These are phyloP conservation scores for Syngnathus acus DNA, from an alignment of 2,797 vertebrate genomes.

Conservation along the genomic window DNA sequence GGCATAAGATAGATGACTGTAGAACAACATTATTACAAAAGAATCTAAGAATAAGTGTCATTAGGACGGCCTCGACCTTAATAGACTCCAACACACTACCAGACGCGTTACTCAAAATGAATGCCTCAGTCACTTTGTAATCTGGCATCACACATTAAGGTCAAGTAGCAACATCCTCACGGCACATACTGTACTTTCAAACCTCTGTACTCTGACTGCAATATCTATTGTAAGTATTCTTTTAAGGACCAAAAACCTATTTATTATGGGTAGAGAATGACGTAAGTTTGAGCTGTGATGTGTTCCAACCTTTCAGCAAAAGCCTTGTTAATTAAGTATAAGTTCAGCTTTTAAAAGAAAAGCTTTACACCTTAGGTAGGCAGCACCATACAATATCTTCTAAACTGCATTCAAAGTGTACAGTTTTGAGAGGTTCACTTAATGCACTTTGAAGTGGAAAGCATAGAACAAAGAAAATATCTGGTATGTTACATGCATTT, in stretches of 20 bases:
- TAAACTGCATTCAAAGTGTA: no score
- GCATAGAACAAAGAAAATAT: no score
- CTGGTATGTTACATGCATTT: no score
- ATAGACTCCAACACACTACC: conserved; percentile 18
- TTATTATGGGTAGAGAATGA: neutral
- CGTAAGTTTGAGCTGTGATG: no score
- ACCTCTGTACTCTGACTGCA: conserved; percentile 5
- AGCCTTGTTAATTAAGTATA: no score
- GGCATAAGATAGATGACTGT: conserved; percentile 18
- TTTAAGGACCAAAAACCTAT: conserved; percentile 2
- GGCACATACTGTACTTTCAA: conserved; percentile 12
- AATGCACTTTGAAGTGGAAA: no score
- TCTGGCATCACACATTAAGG: conserved; percentile 52
- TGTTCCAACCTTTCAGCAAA: no score
- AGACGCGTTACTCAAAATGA: conserved; percentile 10
- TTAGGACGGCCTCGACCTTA: conserved; percentile 12
- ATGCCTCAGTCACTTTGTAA: conserved; percentile 47
- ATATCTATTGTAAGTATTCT: neutral
- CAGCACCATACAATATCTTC: no score
- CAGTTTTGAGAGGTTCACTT: no score
- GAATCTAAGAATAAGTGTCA: conserved; percentile 50
- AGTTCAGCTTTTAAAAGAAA: no score
- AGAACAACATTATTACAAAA: conserved; percentile 29
- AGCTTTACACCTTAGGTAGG: no score
- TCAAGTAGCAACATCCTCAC: conserved; percentile 50